Evolutionary conservation across 2,888 invertebrate genomes (phyloP).

Genomic region (Mesoligia furuncula): DNA sequence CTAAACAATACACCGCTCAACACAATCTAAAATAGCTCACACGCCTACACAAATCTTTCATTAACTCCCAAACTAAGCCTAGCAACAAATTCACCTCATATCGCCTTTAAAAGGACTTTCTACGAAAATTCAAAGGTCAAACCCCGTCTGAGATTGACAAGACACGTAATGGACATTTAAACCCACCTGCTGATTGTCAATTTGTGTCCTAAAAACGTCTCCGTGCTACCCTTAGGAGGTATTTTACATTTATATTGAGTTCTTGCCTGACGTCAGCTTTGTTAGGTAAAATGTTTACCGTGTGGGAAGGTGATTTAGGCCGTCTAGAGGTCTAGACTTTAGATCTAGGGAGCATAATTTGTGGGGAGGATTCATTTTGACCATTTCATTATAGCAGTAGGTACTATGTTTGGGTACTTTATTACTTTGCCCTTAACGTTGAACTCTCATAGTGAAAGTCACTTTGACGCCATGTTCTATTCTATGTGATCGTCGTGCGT

Average conservation of each 20-base stretch:
- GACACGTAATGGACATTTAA: slow-evolving; percentile 59
- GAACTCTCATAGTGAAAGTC: background rate
- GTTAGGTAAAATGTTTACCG: slow-evolving; percentile 27
- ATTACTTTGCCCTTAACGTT: background rate
- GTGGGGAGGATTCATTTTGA: background rate
- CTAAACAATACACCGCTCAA: background rate
- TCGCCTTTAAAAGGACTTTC: background rate
- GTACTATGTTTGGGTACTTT: background rate
- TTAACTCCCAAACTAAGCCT: background rate
- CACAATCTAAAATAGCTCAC: background rate
- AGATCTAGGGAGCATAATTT: background rate
- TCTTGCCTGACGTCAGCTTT: slow-evolving; percentile 29
- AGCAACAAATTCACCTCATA: slow-evolving; percentile 3
- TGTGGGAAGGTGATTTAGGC: slow-evolving; percentile 3
- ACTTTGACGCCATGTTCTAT: background rate
- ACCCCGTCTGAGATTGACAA: slow-evolving; percentile 58
- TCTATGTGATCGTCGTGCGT: background rate
- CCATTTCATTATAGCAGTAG: background rate
- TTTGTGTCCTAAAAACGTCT: slow-evolving; percentile 68
- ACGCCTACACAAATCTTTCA: background rate
- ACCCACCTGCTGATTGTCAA: slow-evolving; percentile 73
- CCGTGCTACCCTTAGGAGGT: slow-evolving; percentile 23
- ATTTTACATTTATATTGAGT: slow-evolving; percentile 62
- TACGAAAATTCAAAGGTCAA: slow-evolving; percentile 27
- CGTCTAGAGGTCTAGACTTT: slow-evolving; percentile 10